Evolutionary conservation across 2,888 invertebrate species (phyloP).

Genomic region (Zhuqinia jingwanae): DNA sequence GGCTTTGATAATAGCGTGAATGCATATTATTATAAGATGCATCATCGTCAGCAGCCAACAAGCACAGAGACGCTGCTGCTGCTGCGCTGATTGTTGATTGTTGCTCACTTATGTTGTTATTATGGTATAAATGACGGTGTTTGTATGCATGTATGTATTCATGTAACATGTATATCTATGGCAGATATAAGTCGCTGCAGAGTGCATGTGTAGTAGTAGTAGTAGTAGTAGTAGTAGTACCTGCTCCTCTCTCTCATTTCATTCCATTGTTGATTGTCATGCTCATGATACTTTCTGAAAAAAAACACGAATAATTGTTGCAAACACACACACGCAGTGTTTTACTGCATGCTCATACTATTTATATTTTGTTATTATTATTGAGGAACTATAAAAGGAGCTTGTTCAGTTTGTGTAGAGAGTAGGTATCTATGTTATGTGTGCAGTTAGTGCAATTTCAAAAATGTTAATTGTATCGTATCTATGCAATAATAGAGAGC

Average conservation of each 20-base stretch:
- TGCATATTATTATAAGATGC: not conserved
- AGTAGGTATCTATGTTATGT: not conserved
- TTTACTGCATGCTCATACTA: slow-evolving; percentile 45
- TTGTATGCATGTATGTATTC: not conserved
- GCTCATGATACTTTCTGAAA: too few species aligned
- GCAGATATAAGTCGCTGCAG: too few species aligned
- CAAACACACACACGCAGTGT: slow-evolving; percentile 18
- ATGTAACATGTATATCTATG: too few species aligned
- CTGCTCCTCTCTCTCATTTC: not conserved
- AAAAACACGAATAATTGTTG: slow-evolving; percentile 22
- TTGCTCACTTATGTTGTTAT: slow-evolving; percentile 1
- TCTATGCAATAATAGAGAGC: not conserved
- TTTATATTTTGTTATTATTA: too few species aligned
- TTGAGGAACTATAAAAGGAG: not conserved
- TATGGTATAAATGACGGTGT: not conserved
- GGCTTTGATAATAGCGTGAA: too few species aligned
- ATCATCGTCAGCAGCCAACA: not conserved
- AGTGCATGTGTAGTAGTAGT: too few species aligned
- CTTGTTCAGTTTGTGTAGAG: not conserved
- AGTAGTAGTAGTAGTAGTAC: too few species aligned
- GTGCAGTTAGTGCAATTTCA: not conserved
- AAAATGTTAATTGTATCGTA: not conserved
- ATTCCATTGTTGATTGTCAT: slow-evolving; percentile 11
- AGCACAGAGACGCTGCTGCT: not conserved
- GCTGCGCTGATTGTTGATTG: not conserved